These are phyloP conservation scores for Ptychobarbus kaznakovi DNA, from an alignment of 2,797 vertebrate species.

Conservation along the genomic window DNA sequence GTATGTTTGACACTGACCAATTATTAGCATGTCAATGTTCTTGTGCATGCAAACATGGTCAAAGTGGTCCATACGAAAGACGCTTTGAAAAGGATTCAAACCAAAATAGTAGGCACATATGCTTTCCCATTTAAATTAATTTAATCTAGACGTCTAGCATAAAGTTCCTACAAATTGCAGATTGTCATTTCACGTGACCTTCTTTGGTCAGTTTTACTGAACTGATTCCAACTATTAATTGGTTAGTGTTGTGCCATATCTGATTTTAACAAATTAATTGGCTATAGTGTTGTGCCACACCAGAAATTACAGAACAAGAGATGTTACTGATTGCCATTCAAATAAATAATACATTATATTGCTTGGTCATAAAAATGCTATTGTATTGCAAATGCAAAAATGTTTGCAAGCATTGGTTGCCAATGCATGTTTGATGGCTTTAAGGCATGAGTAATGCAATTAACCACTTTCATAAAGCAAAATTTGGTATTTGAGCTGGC, in stretches of 20 bases:
- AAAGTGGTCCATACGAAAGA: not conserved
- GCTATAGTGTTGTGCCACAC: not conserved
- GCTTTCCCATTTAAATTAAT: not conserved
- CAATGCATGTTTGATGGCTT: not conserved
- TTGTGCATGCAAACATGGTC: not conserved
- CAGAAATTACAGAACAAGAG: too few relatives aligned
- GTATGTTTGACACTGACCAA: not conserved
- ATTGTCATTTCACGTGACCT: not conserved
- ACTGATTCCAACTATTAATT: not conserved
- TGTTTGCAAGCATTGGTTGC: not conserved
- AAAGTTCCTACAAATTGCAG: not conserved
- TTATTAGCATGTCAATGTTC: constrained; percentile 9
- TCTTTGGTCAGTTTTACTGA: not conserved
- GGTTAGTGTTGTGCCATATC: not conserved
- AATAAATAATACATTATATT: too few relatives aligned
- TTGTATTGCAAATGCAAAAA: not conserved
- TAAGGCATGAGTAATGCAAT: not conserved
- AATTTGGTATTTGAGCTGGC: constrained; percentile 1
- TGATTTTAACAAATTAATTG: not conserved
- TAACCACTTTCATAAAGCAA: constrained; percentile 10
- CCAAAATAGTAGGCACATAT: not conserved
- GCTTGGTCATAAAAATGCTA: too few relatives aligned
- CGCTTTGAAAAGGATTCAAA: not conserved
- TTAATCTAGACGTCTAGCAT: not conserved
- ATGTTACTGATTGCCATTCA: too few relatives aligned